These are phyloP conservation scores for Hypotaenidia okinawae DNA, from an alignment of 2,797 vertebrate genomes.

Conservation along the genomic window DNA sequence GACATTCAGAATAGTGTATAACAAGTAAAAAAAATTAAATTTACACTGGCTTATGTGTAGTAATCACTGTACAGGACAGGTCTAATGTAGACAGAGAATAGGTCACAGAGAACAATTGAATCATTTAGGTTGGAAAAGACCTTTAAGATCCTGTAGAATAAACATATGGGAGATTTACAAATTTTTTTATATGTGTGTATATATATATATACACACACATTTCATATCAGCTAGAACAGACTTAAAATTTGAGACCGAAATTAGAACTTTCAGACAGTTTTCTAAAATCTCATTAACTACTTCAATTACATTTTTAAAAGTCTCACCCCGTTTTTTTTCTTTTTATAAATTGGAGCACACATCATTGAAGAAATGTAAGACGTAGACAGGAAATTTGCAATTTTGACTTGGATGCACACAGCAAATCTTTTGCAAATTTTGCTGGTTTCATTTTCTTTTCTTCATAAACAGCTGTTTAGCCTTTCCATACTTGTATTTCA, in stretches of 20 bases:
- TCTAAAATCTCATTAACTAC: neutral
- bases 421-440: neutral
- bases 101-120: neutral
- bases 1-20: neutral
- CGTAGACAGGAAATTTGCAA: neutral
- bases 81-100: neutral
- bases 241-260: neutral
- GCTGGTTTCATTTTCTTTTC: neutral
- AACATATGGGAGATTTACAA: accelerated
- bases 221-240: neutral
- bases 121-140: too few relatives aligned
- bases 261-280: neutral
- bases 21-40: neutral
- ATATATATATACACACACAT: neutral
- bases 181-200: neutral
- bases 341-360: neutral
- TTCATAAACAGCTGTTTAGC: neutral
- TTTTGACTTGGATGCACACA: neutral
- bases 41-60: neutral
- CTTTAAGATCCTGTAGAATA: neutral
- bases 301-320: neutral
- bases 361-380: neutral
- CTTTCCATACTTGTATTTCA: neutral
- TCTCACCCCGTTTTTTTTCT: accelerated
- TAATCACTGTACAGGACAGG: neutral